Evolutionary conservation across 2,888 invertebrate species (phyloP).

Genomic region (Lamellibrachia satsuma): DNA sequence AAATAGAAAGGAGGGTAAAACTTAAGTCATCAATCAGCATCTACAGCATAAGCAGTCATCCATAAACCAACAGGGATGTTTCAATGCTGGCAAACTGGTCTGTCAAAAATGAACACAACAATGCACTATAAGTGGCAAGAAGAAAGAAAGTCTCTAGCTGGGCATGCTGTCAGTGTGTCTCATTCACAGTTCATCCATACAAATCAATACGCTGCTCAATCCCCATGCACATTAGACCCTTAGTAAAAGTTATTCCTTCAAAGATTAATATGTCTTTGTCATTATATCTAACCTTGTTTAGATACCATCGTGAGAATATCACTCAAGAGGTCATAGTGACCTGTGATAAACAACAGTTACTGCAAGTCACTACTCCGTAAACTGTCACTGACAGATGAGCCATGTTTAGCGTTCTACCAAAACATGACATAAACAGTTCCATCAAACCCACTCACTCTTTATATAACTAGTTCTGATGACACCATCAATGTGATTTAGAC

Average conservation of each 20-base stretch:
- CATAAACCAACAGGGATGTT: background rate
- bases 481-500: background rate
- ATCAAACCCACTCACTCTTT: background rate
- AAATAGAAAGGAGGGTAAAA: background rate
- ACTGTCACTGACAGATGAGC: background rate
- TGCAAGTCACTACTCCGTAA: background rate
- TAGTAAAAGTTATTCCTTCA: background rate
- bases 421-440: background rate
- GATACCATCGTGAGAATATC: background rate
- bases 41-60: background rate
- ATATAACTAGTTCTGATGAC: background rate
- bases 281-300: background rate
- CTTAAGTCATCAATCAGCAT: background rate
- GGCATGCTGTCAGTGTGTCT: background rate
- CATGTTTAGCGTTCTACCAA: background rate
- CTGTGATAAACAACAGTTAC: background rate
- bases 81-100: background rate
- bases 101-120: background rate
- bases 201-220: background rate
- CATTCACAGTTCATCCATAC: background rate
- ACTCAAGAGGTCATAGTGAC: background rate
- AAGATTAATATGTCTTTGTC: background rate
- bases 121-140: background rate
- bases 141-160: background rate
- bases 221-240: background rate